Evolutionary conservation across 1,140 invertebrate species (phyloP).

Genomic region (Drosophila auraria): DNA sequence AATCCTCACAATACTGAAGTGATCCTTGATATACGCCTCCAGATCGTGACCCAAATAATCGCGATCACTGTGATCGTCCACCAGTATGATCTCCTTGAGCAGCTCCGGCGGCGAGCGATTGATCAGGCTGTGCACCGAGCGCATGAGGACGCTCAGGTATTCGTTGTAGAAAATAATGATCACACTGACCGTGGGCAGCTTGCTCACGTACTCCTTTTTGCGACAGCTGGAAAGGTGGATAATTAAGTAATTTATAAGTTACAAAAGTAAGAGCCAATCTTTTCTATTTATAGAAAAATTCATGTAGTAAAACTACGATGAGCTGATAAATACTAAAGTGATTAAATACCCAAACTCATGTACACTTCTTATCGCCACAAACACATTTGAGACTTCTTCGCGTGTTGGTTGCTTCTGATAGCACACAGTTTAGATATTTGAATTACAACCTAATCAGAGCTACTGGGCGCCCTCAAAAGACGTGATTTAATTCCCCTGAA

Average conservation of each 20-base stretch:
- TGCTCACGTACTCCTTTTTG: conserved; percentile 90
- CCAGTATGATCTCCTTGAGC: conserved; percentile 96
- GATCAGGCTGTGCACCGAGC: conserved; percentile 94
- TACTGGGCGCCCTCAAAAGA: neutral
- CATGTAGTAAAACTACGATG: too few species aligned
- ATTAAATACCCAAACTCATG: too few species aligned
- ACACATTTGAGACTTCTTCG: neutral
- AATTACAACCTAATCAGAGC: neutral
- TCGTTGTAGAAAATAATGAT: conserved; percentile 98
- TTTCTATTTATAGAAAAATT: too few species aligned
- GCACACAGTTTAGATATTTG: neutral
- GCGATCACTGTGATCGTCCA: conserved; percentile 95
- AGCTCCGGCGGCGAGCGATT: conserved; percentile 93
- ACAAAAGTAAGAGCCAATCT: too few species aligned
- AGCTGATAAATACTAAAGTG: too few species aligned
- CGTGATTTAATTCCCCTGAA: neutral
- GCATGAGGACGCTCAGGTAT: conserved; percentile 94
- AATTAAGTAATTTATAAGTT: neutral
- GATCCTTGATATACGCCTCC: conserved; percentile 90
- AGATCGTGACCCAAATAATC: conserved; percentile 90
- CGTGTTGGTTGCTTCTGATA: neutral
- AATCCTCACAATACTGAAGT: conserved; percentile 90
- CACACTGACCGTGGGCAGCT: conserved; percentile 93
- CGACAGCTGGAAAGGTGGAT: conserved; percentile 87
- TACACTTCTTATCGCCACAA: neutral